Evolutionary conservation across 2,888 invertebrate species (phyloP), one percentile per base, ranked within the genome.

Genomic region (Bellardia pandia): DNA sequence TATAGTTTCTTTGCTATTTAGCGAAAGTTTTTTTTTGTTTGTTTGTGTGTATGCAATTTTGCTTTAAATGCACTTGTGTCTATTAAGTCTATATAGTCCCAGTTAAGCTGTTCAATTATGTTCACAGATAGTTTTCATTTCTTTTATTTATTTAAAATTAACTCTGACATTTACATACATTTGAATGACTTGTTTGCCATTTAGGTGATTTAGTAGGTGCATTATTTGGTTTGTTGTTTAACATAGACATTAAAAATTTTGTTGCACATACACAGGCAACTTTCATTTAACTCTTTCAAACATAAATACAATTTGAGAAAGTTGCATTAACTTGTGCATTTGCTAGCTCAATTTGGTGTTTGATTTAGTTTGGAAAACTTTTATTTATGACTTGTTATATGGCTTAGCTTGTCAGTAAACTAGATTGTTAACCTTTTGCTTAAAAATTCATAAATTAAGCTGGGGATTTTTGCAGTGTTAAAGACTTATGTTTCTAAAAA

Each of bases 121-220:
- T 66, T 45, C 45, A 37, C 23, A 45, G 64, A 45, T 83, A 78
- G 66, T 78, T 78, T 82, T 75, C 48, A 45, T 84, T 87, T 81
- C 14, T 60, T 79, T 77, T 51, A 58, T 62, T 45, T 42, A 48
- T 84, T 71, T 48, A 53, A 76, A 85, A 76, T 77, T 83, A 85
- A 45, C 85, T 83, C 80, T 83, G 85, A 83, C 88, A 86, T 86
- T 79, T 64, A 77, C 88, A 85, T 82, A 62, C 56, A 76, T 82
- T 88, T 72, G 42, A 85, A 83, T 83, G 83, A 83, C 79, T 88
- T 83, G 79, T 72, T 83, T 69, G 69, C 62, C 72, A 64, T 79
- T 79, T 83, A 53, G 68, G 74, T 78, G 85, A 85, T 87, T 84
- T 81, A 87, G 30, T 64, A 62, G 66, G 3, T 71, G 69, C 53